Conservation (phyloP, 2,888 invertebrate species). For the Boloria euphrosyne region DNA sequence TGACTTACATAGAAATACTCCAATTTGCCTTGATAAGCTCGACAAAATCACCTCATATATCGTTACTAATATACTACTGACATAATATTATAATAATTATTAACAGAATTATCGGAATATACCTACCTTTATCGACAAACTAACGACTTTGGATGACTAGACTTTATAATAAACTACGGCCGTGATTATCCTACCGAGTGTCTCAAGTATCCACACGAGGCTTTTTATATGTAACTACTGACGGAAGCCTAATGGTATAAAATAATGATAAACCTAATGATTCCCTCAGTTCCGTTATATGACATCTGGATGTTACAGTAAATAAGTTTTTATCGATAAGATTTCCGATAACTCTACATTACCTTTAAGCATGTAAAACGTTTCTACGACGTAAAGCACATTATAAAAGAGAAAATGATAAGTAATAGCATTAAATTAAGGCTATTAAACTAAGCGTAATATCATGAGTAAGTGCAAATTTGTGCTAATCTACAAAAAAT, state of each 20-base stretch:
- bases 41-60: not conserved
- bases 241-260: constrained; percentile 46
- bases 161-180: constrained; percentile 50
- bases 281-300: constrained; percentile 44
- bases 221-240: constrained; percentile 47
- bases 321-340: constrained; percentile 33
- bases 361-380: not conserved
- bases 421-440: constrained; percentile 11
- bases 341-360: constrained; percentile 16
- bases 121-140: constrained; percentile 23
- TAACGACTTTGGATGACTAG: constrained; percentile 47
- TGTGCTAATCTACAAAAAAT: constrained; percentile 24
- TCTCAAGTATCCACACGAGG: constrained; percentile 40
- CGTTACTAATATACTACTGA: constrained; percentile 1
- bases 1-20: too few relatives aligned
- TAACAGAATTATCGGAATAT: constrained; percentile 16
- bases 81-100: constrained; percentile 16
- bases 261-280: constrained; percentile 39
- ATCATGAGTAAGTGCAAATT: constrained; percentile 2
- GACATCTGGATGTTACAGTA: constrained; percentile 42
- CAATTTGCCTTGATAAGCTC: too few relatives aligned
- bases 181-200: constrained; percentile 48
- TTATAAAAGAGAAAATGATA: constrained; percentile 8
- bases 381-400: not conserved
- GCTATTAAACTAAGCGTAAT: constrained; percentile 1